Base-by-base conservation (phyloP, 2,888 invertebrate genomes). In the Euspilapteryx auroguttella region DNA sequence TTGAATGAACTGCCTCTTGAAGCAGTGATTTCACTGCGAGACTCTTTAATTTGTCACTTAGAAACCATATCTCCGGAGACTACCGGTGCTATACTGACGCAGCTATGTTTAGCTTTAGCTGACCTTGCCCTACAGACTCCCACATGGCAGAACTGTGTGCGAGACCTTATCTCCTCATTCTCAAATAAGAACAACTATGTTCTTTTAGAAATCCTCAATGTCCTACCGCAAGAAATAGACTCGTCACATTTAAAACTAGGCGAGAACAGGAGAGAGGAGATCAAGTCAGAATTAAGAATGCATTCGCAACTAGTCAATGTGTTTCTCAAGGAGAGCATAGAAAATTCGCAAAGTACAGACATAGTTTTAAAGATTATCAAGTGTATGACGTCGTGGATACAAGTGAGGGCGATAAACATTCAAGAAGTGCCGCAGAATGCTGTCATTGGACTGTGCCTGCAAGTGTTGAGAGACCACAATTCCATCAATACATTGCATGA, bases 151-250 rank as follows among this genome's bases (percentile, higher is more conserved):
- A 86, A 88, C 49, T 93, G 96, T 24, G 83, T 93, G 27, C 73
- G 83, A 45, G 93, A 94, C 56, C 69, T 98, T 36, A 83, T 97
- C 21, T 83, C 84, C 47, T 83, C 83, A 50, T 89, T 87, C 48
- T 85, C 87, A 1, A 54, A 57, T 34, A 80, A 79, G 35, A 85
- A 85, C 46, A 77, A 90, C 38, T 89, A 87, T 79, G 92, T 94
- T 14, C 73, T 98, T 33, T 58, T 98, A 41, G 95, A 96, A 79
- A 85, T 98, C 39, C 78, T 99, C 39, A 94, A 90, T 25, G 90
- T 97, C 14, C 75, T 98, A 46, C 97, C 98, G 4, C 98, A 99
- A 75, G 98, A 99, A 82, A 86, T 95, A 32, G 87, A 88, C 55
- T 89, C 89, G 0, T 66, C 88, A 39, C 84, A 81, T 38, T 69